Conservation (phyloP, 2,797 vertebrate genomes). For the Momotus momota region DNA sequence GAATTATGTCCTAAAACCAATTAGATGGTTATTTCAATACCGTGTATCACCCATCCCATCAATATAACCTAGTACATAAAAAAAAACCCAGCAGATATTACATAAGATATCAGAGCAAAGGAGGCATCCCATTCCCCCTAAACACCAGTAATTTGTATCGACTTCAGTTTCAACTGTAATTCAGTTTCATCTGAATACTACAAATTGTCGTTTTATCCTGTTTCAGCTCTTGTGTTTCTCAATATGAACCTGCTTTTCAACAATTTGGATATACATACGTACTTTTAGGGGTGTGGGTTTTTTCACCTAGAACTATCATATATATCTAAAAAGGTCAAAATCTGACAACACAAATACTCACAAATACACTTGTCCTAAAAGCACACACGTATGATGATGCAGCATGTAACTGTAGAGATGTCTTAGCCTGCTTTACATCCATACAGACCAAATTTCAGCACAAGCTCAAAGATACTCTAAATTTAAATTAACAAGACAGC, state of each 20-base stretch:
- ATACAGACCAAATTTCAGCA: not conserved
- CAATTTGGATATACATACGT: not conserved
- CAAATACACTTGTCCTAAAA: not conserved
- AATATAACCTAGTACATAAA: not conserved
- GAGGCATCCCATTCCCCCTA: not conserved
- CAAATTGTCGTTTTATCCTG: not conserved
- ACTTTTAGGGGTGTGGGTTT: not conserved
- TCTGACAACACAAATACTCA: not conserved
- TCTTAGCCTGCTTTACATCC: not conserved
- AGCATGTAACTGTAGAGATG: not conserved
- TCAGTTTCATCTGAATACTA: not conserved
- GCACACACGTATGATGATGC: not conserved
- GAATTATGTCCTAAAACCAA: not conserved
- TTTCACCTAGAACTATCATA: not conserved
- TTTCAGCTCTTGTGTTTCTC: not conserved
- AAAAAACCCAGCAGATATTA: not conserved
- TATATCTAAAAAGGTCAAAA: not conserved
- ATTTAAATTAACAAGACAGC: not conserved
- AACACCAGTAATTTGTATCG: not conserved
- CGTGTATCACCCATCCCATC: not conserved
- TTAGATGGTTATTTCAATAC: not conserved
- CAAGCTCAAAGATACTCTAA: not conserved
- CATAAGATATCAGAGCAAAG: not conserved
- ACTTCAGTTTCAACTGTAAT: not conserved
- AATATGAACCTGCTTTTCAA: not conserved